Evolutionary conservation across 2,113 vertebrate genomes (phyloP), one percentile per base, ranked within the genome.

Genomic region (Pseudopipra pipra): DNA sequence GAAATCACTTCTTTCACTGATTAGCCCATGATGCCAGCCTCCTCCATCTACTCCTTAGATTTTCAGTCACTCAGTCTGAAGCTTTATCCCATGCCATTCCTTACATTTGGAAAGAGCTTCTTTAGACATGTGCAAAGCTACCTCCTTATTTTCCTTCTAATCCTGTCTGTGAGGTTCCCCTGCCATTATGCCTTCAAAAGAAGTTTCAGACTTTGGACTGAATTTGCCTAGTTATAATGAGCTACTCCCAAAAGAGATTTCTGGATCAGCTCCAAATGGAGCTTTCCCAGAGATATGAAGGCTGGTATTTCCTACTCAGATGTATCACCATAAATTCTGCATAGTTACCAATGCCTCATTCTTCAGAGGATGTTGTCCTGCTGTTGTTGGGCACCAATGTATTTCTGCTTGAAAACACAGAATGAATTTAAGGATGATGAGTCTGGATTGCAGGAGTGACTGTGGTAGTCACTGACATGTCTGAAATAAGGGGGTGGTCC

Each of bases 1-100:
- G 93, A 82, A 95, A 91, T 82, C 41, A 49, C 76, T 89, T 90
- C 65, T 94, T 87, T 87, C 84, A 52, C 86, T 92, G 77, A 87
- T 89, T 91, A 92, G 77, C n/a, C 52, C 37, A 25, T 28, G 59
- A 77, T 67, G 76, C 63, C 76, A 93, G 56, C 73, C 77, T 78
- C 58, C 56, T 95, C 83, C 81, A 85, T 56, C 90, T 83, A 89
- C 66, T 87, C n/a, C 85, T 91, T 68, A 75, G 70, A 61, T 84
- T 95, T 91, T 82, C 70, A 86, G 23, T 74, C 4, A 0, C 52
- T 78, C 70, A 21, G 24, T 95, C 90, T 92, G 77, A 84, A 93
- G 51, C 16, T 95, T 95, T 96, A 95, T 89, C 73, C 61, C 23
- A 51, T 76, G 62, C 84, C 41, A 37, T 85, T 85, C 70, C 74